phyloP scores from a whole-genome alignment of 2,113 vertebrate genomes.

The Gnathochromis pfefferi region DNA sequence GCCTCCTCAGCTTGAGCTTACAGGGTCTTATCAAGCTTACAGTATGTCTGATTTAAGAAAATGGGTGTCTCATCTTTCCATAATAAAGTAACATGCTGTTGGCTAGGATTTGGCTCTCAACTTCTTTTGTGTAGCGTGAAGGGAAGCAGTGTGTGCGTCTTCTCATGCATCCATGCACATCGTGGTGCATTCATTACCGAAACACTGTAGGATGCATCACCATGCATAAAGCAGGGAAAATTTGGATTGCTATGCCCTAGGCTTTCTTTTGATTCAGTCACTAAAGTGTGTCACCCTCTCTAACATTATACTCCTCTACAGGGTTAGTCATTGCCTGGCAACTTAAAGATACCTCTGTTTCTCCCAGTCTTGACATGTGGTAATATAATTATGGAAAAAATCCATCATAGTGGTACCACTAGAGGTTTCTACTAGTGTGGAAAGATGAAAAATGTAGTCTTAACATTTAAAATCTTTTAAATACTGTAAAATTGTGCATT shows the following conservation, averaged over 20 bases:
- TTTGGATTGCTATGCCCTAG: constrained; percentile 22
- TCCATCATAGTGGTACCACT: background rate
- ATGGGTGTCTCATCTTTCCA: constrained; percentile 18
- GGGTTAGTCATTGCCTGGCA: constrained; percentile 7
- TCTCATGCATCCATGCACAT: constrained; percentile 48
- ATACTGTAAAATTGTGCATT: background rate
- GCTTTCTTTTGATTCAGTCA: constrained; percentile 24
- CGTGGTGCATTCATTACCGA: constrained; percentile 51
- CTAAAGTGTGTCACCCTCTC: constrained; percentile 22
- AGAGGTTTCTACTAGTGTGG: background rate
- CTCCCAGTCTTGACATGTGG: background rate
- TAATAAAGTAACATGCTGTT: constrained; percentile 33
- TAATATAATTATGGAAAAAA: background rate
- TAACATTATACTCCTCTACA: background rate
- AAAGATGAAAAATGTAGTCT: background rate
- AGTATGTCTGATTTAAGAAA: constrained; percentile 34
- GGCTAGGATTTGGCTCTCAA: constrained; percentile 38
- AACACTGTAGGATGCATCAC: constrained; percentile 44
- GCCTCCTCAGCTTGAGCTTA: background rate
- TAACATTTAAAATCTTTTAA: background rate
- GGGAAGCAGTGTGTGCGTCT: constrained; percentile 17
- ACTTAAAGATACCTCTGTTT: background rate
- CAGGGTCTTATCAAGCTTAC: background rate
- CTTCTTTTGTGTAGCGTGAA: constrained; percentile 48
- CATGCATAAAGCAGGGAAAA: constrained; percentile 29